These are phyloP conservation scores for Simalia tracyae DNA, from an alignment of 2,797 vertebrate species.

Conservation along the genomic window DNA sequence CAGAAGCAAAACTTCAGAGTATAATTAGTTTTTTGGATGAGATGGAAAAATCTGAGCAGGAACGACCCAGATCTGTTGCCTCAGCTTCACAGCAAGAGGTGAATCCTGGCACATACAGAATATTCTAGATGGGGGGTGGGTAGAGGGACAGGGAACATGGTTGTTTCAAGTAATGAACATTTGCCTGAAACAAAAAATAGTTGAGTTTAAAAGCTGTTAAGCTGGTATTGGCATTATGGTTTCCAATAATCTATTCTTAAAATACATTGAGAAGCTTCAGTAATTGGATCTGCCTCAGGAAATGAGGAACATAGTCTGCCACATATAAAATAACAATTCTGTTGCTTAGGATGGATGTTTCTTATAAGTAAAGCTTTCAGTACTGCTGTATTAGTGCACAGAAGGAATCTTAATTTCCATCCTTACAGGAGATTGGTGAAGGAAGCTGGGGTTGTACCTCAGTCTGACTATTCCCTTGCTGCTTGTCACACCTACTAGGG, in stretches of 20 bases:
- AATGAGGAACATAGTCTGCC: not conserved
- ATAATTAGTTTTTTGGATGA: constrained; percentile 95
- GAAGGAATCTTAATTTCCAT: not conserved
- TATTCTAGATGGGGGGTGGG: not conserved
- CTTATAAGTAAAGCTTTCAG: not conserved
- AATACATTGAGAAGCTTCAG: not conserved
- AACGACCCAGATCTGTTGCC: constrained; percentile 80
- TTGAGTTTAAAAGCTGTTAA: not conserved
- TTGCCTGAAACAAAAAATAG: not conserved
- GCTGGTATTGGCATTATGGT: not conserved
- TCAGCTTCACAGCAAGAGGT: constrained; percentile 82
- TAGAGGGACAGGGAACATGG: not conserved
- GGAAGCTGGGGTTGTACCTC: not conserved
- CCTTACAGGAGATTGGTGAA: not conserved
- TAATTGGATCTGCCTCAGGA: not conserved
- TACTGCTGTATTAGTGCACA: not conserved
- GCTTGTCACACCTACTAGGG: constrained; percentile 56
- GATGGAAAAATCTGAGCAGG: constrained; percentile 92
- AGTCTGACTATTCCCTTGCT: not conserved
- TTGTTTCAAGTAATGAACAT: not conserved
- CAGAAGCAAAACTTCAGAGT: constrained; percentile 92
- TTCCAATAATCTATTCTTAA: not conserved
- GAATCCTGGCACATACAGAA: not conserved
- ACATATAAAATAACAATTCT: not conserved
- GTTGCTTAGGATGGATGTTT: not conserved